Base-by-base conservation (phyloP, 2,797 vertebrate genomes). In the Rhynchotus rufescens region DNA sequence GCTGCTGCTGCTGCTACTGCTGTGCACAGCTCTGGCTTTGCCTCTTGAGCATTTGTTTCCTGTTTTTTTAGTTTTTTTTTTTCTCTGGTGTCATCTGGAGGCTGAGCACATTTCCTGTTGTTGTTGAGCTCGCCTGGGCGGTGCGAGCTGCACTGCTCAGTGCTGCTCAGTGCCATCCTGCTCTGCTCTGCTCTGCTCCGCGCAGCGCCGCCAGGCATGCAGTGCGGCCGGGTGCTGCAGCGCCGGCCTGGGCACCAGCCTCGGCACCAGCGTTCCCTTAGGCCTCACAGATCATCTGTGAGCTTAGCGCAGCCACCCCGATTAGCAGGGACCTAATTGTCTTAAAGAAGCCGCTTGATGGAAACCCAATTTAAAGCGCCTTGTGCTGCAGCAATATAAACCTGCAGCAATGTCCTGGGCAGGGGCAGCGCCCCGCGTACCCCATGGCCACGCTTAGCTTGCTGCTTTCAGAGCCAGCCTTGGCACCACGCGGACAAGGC, bases 361-460 rank as follows among this genome's bases (percentile, higher is more conserved):
- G 61, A 96, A 96, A 94, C 90, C 92, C 72, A 92, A 87, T 97
- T 97, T 96, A 96, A 77, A 95, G 56, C 56, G 54, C 68, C 5
- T 40, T 84, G 71, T 92, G 78, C 87, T 79, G 74, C 80, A 67
- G 81, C 87, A 80, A 92, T 49, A 9, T 23, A 78, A 86, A 76
- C 67, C 44, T 0, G 15, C 51, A 32, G 60, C 65, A 68, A 77
- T 91, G 10, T 47, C 15, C 15, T 56, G 3, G 1, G 57, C 68
- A 20, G 9, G 32, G 28, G 14, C 28, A 15, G 16, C 36, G 11
- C 57, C 25, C 49, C 22, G 23, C 26, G 36, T 49, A 19, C 16
- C 23, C 74, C 28, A 30, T 10, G 52, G 38, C 34, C 45, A 9
- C 15, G 22, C 30, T 67, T 1, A 0, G 25, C 26, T 0, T 6